phyloP scores from a whole-genome alignment of 1,140 invertebrate species.

The Drosophila arizonae region DNA sequence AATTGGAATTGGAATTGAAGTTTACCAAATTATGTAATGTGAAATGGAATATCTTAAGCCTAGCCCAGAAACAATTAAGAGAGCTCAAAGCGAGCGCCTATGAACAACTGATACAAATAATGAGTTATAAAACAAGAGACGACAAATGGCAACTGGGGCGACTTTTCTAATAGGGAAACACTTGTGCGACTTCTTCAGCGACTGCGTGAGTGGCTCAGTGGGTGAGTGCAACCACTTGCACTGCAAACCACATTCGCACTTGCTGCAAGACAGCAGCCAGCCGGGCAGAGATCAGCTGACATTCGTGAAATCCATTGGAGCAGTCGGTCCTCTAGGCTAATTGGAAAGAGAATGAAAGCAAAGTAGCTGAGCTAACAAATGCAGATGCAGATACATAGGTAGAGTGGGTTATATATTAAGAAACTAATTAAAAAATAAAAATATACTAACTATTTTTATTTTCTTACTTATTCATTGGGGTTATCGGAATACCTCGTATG shows the following conservation, averaged over 20 bases:
- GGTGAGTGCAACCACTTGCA: slow-evolving; percentile 12
- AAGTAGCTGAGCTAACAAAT: no score
- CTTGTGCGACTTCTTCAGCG: slow-evolving; percentile 32
- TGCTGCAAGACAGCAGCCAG: slow-evolving; percentile 1
- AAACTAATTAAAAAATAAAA: no score
- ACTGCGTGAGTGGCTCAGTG: slow-evolving; percentile 9
- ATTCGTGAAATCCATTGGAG: neutral
- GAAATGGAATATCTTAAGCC: slow-evolving; percentile 41
- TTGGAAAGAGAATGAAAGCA: neutral
- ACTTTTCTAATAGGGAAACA: slow-evolving; percentile 8
- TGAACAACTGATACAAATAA: slow-evolving; percentile 28
- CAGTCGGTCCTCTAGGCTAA: neutral
- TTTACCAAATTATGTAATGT: slow-evolving; percentile 60
- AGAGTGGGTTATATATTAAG: no score
- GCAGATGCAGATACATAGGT: no score
- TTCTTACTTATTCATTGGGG: no score
- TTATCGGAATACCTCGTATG: no score
- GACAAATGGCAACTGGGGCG: slow-evolving; percentile 43
- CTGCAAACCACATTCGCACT: slow-evolving; percentile 12
- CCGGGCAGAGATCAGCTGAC: neutral
- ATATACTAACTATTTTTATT: no score
- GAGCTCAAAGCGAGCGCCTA: slow-evolving; percentile 24
- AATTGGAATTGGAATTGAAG: slow-evolving; percentile 26
- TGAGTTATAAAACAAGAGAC: slow-evolving; percentile 8
- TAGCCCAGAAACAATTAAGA: slow-evolving; percentile 23